Evolutionary conservation across 2,113 vertebrate species (phyloP).

Genomic region (Poeciliopsis prolifica): DNA sequence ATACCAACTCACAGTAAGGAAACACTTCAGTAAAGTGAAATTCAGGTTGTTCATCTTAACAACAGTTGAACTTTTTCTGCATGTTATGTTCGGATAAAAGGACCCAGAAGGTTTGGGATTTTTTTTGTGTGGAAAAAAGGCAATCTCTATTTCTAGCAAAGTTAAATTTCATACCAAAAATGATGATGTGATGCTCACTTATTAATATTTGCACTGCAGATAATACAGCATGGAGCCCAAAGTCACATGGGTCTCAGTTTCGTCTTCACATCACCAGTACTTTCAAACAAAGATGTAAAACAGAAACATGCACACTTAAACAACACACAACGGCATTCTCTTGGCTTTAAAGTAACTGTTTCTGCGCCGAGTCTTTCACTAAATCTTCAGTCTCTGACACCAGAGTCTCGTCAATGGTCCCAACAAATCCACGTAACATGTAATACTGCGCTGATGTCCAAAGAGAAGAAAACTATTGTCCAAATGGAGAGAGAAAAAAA

Average conservation of each 20-base stretch:
- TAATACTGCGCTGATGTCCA: constrained; percentile 41
- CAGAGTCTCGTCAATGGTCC: constrained; percentile 14
- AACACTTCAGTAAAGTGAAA: constrained; percentile 32
- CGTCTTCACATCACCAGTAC: constrained; percentile 4
- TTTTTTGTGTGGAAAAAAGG: constrained; percentile 25
- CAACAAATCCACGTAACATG: constrained; percentile 24
- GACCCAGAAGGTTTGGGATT: constrained; percentile 16
- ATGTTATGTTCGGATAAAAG: constrained; percentile 32
- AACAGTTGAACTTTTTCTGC: constrained; percentile 54
- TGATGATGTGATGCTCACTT: constrained; percentile 33
- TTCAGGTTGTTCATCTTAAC: constrained; percentile 29
- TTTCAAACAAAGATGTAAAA: constrained; percentile 16
- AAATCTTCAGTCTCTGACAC: constrained; percentile 40
- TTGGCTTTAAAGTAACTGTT: constrained; percentile 5
- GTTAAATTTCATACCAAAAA: constrained; percentile 22
- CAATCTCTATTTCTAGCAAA: constrained; percentile 51
- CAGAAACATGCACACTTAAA: constrained; percentile 52
- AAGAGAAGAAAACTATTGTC: constrained; percentile 18
- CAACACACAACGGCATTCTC: constrained; percentile 24
- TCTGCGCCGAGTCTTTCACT: constrained; percentile 11
- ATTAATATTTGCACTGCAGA: constrained; percentile 26
- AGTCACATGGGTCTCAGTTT: constrained; percentile 11
- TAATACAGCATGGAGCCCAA: constrained; percentile 25
- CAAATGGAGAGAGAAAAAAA: background rate
- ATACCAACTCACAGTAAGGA: constrained; percentile 42